phyloP scores from a whole-genome alignment of 23 tunicate species.

The Halocynthia aurantium region DNA sequence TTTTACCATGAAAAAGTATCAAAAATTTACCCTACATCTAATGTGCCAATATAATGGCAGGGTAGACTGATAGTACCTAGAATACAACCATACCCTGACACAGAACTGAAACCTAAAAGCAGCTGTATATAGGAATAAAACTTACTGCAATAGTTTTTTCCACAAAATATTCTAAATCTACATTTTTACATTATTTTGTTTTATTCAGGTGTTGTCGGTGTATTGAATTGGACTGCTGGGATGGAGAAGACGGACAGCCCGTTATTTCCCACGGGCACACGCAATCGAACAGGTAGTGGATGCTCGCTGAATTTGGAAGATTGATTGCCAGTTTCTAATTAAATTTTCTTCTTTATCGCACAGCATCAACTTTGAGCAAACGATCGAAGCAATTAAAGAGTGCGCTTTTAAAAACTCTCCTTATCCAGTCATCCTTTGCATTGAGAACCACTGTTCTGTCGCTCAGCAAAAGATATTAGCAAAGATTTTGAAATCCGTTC shows the following conservation, averaged over 20 bases:
- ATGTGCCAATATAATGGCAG: too few relatives aligned
- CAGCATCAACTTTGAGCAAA: conserved; percentile 73
- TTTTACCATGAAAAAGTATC: too few relatives aligned
- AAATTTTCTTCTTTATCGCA: not conserved
- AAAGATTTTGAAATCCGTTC: conserved; percentile 11
- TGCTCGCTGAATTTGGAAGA: not conserved
- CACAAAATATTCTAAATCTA: not conserved
- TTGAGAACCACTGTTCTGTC: conserved; percentile 89
- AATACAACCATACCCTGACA: too few relatives aligned
- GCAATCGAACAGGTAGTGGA: conserved; percentile 41
- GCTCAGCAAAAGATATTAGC: conserved; percentile 70
- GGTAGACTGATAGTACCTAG: too few relatives aligned
- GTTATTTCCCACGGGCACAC: conserved; percentile 83
- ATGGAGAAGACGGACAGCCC: conserved; percentile 78
- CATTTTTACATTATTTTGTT: not conserved
- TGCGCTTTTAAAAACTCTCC: conserved; percentile 71
- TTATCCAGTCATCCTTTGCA: conserved; percentile 79
- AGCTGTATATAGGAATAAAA: too few relatives aligned
- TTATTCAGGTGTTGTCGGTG: conserved; percentile 90
- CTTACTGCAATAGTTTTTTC: too few relatives aligned
- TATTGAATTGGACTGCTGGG: conserved; percentile 96
- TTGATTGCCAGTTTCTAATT: conserved; percentile 1
- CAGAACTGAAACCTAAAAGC: too few relatives aligned
- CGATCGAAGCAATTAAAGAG: conserved; percentile 77
- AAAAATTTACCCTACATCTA: too few relatives aligned